A percentile compares a stretch with the other conserved stretches of the same genome.
Evolutionary conservation across 2,113 vertebrate species (phyloP).

Genomic region (Uria lomvia): DNA sequence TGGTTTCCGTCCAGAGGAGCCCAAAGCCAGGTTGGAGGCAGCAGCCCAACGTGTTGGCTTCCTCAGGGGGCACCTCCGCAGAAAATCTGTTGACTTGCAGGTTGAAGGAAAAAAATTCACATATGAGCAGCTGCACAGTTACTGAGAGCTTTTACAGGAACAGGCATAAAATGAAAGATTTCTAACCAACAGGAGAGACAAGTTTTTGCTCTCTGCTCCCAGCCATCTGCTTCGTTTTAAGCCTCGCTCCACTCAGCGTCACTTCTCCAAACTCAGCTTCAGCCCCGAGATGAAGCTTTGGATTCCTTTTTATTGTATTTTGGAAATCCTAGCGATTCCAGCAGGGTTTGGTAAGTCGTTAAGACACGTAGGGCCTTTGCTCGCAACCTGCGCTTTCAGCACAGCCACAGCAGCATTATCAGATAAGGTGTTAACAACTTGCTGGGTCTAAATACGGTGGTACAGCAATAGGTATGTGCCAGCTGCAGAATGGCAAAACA

Average conservation of each 20-base stretch:
- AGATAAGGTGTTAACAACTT: not conserved
- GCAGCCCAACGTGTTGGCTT: not conserved
- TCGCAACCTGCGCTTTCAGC: not conserved
- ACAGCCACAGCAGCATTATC: not conserved
- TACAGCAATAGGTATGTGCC: rapidly evolving
- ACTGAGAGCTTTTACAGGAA: no score
- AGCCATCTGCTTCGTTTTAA: not conserved
- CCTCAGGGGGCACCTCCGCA: not conserved
- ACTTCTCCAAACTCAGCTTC: not conserved
- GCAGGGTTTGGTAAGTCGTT: not conserved
- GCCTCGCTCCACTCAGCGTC: not conserved
- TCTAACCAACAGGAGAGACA: not conserved
- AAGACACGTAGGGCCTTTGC: not conserved
- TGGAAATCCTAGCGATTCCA: not conserved
- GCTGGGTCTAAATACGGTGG: rapidly evolving
- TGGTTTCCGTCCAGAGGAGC: no score
- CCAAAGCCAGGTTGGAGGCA: not conserved
- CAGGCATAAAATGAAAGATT: not conserved
- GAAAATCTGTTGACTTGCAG: not conserved
- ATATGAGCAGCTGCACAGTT: not conserved
- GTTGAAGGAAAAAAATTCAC: not conserved
- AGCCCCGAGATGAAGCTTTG: not conserved
- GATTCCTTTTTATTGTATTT: not conserved
- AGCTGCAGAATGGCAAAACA: not conserved
- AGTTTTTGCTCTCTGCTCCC: not conserved